phyloP scores from a whole-genome alignment of 2,888 invertebrate species.

The Ectobius pallidus region DNA sequence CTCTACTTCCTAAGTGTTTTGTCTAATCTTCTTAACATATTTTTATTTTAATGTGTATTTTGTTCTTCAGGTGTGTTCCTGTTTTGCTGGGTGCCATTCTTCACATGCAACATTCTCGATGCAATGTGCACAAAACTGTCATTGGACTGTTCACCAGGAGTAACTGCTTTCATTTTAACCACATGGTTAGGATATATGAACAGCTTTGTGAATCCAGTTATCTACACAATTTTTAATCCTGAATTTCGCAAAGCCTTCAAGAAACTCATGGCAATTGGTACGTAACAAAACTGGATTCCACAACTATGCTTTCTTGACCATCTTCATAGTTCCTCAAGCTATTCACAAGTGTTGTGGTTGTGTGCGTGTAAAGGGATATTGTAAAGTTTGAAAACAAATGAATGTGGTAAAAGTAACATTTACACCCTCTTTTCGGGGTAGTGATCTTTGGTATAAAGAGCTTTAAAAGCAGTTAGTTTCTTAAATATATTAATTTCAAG shows the following conservation, averaged over 20 bases:
- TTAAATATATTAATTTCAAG: too few relatives aligned
- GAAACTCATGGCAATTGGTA: conserved; percentile 79
- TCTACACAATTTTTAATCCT: conserved; percentile 95
- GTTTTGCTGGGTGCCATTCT: conserved; percentile 99
- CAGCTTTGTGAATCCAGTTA: conserved; percentile 90
- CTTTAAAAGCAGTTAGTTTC: too few relatives aligned
- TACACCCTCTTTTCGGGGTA: too few relatives aligned
- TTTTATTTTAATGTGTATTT: not conserved
- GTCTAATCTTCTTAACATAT: not conserved
- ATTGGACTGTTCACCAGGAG: conserved; percentile 79
- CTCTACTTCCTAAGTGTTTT: too few relatives aligned
- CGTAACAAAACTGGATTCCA: conserved; percentile 34
- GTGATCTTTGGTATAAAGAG: too few relatives aligned
- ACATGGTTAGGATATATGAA: conserved; percentile 99
- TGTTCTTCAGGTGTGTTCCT: conserved; percentile 96
- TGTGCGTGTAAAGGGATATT: not conserved
- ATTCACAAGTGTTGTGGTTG: not conserved
- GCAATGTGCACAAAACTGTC: conserved; percentile 91
- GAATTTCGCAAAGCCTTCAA: conserved; percentile 99
- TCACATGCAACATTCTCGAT: conserved; percentile 96
- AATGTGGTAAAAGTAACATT: too few relatives aligned
- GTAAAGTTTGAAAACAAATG: not conserved
- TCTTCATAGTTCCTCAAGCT: conserved; percentile 11
- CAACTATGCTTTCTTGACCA: not conserved
- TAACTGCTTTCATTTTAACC: conserved; percentile 90